Evolutionary conservation across 1,140 invertebrate species (phyloP), one percentile per base, ranked within the genome.

Genomic region (Polyergus mexicanus): DNA sequence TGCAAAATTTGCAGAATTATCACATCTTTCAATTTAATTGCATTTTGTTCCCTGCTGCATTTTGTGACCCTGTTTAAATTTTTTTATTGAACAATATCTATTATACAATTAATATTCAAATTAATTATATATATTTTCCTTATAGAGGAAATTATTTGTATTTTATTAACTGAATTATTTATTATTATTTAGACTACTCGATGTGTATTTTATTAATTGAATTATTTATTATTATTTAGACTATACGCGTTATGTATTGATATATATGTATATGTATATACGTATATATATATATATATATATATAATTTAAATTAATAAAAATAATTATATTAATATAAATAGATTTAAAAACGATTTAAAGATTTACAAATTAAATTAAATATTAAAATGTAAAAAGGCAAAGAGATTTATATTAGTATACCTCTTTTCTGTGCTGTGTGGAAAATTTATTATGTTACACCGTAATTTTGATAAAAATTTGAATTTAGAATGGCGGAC

Each of bases 361-460:
- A n/a, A n/a, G n/a, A n/a, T n/a, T n/a, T n/a, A n/a, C n/a, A n/a
- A 0, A 66, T 8, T 4, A n/a, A 72, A 13, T 44, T 68, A 62
- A 51, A 51, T 65, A 32, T 44, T 1, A 22, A 77, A 13, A 77
- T 47, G 16, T 22, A 47, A 47, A 10, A 63, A 22, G 3, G 13
- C 7, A 65, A 32, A 3, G 22, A 32, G 1, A 74, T 58, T 7
- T 35, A 63, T 32, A 63, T 47, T 62, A 13, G 44, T 58, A 28
- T 77, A 63, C 38, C 5, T 7, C 8, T n/a, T 13, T 19, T 19
- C 0, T 63, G 10, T 1, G 0, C 16, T 7, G 22, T 51, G 7
- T 35, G 19, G 11, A 77, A 5, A 22, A 47, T 65, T 19, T 7
- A 75, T 76, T 76, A 35, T 35, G 60, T 47, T 65, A 35, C 41